Percentiles rank a stretch among this genome's conserved stretches.
Evolutionary conservation across 1,140 invertebrate species (phyloP).

Genomic region (Drosophila orosa): DNA sequence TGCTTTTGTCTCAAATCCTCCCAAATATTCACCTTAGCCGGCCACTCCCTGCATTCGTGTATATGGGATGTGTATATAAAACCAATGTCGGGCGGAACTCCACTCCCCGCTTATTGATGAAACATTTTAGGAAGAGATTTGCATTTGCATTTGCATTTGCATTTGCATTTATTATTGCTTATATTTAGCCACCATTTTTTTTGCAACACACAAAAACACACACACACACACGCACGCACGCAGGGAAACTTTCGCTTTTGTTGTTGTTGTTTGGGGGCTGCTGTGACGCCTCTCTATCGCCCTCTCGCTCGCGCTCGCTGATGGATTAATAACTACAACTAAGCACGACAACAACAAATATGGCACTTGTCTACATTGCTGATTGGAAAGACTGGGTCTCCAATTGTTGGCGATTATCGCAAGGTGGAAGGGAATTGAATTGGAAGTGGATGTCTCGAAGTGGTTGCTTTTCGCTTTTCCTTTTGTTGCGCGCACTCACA

Average conservation of each 20-base stretch:
- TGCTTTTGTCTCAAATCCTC: conserved; percentile 33
- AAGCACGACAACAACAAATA: conserved; percentile 29
- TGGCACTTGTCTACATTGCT: conserved; percentile 54
- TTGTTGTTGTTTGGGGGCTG: conserved; percentile 53
- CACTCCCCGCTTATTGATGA: conserved; percentile 49
- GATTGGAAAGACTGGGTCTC: conserved; percentile 34
- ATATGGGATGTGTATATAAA: conserved; percentile 5
- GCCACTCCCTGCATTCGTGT: conserved; percentile 45
- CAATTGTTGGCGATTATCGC: conserved; percentile 24
- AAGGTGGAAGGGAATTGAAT: conserved; percentile 32
- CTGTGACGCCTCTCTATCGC: conserved; percentile 20
- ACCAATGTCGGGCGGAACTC: conserved; percentile 38
- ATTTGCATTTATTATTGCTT: conserved; percentile 40
- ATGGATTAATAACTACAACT: conserved; percentile 58
- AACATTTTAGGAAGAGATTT: conserved; percentile 32
- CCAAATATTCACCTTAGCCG: conserved; percentile 28
- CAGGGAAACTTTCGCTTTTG: conserved; percentile 68
- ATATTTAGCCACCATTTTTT: conserved; percentile 61
- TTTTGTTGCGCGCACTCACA: conserved; percentile 39
- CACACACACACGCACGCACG: conserved; percentile 10
- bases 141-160: conserved; percentile 40
- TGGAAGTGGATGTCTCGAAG: conserved; percentile 42
- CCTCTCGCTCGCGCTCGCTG: conserved; percentile 16
- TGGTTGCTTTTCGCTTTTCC: conserved; percentile 48
- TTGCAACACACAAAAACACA: conserved; percentile 35